Base-by-base conservation (phyloP, 2,113 vertebrate species). In the Oreochromis aureus region DNA sequence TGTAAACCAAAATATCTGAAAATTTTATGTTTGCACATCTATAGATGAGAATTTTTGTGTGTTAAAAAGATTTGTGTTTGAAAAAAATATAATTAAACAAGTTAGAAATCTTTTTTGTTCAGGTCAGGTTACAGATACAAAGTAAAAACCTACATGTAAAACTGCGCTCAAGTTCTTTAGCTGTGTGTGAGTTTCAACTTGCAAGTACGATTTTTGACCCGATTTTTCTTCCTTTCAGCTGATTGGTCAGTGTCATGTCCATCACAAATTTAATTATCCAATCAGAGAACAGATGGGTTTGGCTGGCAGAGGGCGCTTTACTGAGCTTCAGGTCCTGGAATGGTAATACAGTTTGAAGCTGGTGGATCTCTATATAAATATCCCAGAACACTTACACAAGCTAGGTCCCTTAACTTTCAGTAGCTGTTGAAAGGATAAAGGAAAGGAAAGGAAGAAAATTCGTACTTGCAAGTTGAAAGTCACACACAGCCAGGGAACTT, bases 51-150 rank as follows among this genome's bases (percentile, higher is more conserved):
- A 59, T 59, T 32, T 59, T 27, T 59, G 56, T 59, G 0, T 58
- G 7, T 22, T 0, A 51, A 3, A 51, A 2, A 18, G 0, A 51
- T 15, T 39, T 39, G 39, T 41, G 39, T 41, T 5, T 41, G 15
- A 7, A 0, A 55, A 24, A 12, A 8, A 55, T 0, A 55, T 58
- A 27, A 4, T 61, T 61, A 32, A 0, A 32, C 58, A 32, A 61
- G 58, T 2, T 61, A 61, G 27, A 61, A 32, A 18, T 32, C 32
- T 61, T 15, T 61, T 32, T 61, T 61, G 27, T 61, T 32, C 58
- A 61, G 58, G 58, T 53, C 51, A 18, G 8, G 51, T 61, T 61
- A 61, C 27, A 61, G 27, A 61, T 61, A 3, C 58, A 61, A 32
- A 32, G 27, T 27, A 61, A 61, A 61, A 9, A 1, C 10, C 27